Conservation (phyloP, 2,797 vertebrate genomes). For the Notamacropus eugenii region DNA sequence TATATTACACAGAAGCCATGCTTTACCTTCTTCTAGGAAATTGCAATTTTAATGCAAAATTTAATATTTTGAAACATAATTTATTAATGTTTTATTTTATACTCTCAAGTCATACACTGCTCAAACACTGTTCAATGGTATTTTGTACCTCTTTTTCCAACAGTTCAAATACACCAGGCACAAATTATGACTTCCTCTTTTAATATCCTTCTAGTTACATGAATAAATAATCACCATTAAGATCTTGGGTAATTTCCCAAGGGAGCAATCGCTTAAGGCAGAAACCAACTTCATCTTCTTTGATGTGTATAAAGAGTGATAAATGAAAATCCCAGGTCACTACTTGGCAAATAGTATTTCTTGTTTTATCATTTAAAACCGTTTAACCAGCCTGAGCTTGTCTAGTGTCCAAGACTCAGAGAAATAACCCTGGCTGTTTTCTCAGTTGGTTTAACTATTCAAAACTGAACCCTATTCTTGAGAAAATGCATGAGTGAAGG, state of each 20-base stretch:
- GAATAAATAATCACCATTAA: constrained; percentile 81
- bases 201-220: constrained; percentile 73
- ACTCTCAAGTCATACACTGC: not conserved
- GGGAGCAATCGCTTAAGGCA: constrained; percentile 69
- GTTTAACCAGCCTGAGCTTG: constrained; percentile 41
- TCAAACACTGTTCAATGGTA: constrained; percentile 21
- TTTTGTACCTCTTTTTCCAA: constrained; percentile 57
- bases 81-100: constrained; percentile 2
- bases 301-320: constrained; percentile 44
- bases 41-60: constrained; percentile 34
- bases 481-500: not conserved
- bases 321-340: constrained; percentile 70
- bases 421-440: constrained; percentile 24
- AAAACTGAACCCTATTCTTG: not conserved
- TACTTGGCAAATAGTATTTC: constrained; percentile 44
- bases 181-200: constrained; percentile 69
- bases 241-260: constrained; percentile 70
- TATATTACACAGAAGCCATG: constrained; percentile 35
- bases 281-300: constrained; percentile 58
- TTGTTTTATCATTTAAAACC: constrained; percentile 43
- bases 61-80: constrained; percentile 15
- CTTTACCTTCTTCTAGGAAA: not conserved
- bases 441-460: not conserved
- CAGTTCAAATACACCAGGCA: constrained; percentile 70
- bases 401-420: not conserved